Evolutionary conservation across 1,140 invertebrate genomes (phyloP), one percentile per base, ranked within the genome.

Genomic region (Uloborus diversus): DNA sequence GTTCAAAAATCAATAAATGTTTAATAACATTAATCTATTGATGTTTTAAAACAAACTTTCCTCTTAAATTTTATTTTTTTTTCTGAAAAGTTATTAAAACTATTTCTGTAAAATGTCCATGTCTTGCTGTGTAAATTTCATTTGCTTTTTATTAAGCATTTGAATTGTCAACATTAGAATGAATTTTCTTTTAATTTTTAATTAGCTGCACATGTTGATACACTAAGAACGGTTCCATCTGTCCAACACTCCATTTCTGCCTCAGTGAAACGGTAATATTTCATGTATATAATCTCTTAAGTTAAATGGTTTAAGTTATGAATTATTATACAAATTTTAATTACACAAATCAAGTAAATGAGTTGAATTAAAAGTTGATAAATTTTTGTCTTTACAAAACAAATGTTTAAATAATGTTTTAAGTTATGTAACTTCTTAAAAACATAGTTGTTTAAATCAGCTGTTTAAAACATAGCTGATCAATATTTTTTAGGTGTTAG

Each of bases 221-320:
- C 30, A 20, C 35, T 68, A 4, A 57, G 75, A 47, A 78, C 42
- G 56, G 25, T 57, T 37, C 61, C 57, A 53, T 33, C 64, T 1
- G 69, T 32, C 47, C 30, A 47, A 25, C 75, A 79, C 49, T 28
- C 65, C 27, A 49, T 79, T 61, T 66, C 49, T 61, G 75, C 75
- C 69, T 30, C 75, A 47, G 62, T 79, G 4, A 79, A 79, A 33
- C 32, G 75, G 75, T 79, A 79, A 61, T 49, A 27, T 27, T 66
- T 66, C 28, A 4, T 20, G 2, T 20, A 17, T 37, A 4, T 35
- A 20, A 9, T 37, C 7, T 33, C 14, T 37, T 64, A 20, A 53
- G 23, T 37, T 20, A 65, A 37, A 17, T 13, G 23, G 25, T 11
- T 62, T 9, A 2, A 23, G 3, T 1, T 30, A 62, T 27, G 20